Conservation (phyloP, 2,797 vertebrate genomes). For the Peromyscus nudipes region DNA sequence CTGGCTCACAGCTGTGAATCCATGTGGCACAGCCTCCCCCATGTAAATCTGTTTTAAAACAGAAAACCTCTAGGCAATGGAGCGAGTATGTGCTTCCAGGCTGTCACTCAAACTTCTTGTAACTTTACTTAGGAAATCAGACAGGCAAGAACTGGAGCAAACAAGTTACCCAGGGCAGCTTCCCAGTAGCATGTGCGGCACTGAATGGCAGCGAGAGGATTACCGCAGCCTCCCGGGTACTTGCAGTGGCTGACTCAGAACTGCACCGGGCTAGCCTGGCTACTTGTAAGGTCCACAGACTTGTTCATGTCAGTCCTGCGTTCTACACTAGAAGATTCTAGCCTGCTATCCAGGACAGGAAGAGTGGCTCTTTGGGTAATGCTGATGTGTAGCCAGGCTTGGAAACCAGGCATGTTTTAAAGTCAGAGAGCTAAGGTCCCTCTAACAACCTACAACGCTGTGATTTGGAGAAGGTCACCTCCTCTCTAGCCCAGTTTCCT, state of each 20-base stretch:
- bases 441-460: neutral
- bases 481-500: neutral
- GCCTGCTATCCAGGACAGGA: neutral
- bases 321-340: neutral
- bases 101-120: neutral
- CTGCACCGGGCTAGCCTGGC: neutral
- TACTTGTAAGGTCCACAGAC: accelerated
- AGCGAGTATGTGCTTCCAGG: neutral
- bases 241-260: neutral
- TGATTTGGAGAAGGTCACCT: neutral
- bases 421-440: neutral
- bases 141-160: neutral
- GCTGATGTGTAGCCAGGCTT: neutral
- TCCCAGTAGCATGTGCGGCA: neutral
- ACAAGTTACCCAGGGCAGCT: neutral
- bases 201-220: neutral
- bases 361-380: neutral
- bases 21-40: neutral
- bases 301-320: neutral
- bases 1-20: neutral
- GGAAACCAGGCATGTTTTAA: neutral
- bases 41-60: neutral
- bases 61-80: neutral
- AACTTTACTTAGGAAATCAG: slow-evolving; percentile 5
- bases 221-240: neutral